Evolutionary conservation across 2,113 vertebrate genomes (phyloP).

Genomic region (Thalassoma bifasciatum): DNA sequence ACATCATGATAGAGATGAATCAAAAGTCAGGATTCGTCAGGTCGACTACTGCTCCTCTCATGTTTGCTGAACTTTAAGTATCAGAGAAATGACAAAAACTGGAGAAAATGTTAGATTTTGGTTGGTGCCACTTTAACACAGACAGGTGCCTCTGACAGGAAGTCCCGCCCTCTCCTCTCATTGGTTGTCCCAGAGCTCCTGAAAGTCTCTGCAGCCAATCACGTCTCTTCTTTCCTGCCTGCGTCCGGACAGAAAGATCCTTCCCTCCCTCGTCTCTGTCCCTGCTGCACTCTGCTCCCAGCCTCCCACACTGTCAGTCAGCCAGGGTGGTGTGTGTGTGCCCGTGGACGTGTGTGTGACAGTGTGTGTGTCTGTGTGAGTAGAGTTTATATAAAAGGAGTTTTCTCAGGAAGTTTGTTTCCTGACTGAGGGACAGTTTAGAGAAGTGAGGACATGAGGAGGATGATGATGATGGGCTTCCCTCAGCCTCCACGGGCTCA

Average conservation of each 20-base stretch:
- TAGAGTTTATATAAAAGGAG: not conserved
- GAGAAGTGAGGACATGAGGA: not conserved
- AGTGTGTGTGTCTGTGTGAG: not conserved
- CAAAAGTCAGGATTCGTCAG: too few species aligned
- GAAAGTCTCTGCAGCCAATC: conserved; percentile 1
- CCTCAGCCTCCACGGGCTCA: conserved; percentile 38
- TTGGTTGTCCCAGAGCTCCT: conserved; percentile 32
- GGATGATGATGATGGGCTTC: conserved; percentile 19
- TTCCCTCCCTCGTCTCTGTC: not conserved
- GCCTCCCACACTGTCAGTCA: conserved; percentile 10
- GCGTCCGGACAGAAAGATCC: not conserved
- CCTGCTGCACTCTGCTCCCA: conserved; percentile 12
- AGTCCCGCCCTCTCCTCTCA: conserved; percentile 15
- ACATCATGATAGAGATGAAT: too few species aligned
- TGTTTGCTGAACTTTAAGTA: too few species aligned
- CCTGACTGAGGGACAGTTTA: not conserved
- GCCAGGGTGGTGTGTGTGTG: not conserved
- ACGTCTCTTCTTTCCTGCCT: not conserved
- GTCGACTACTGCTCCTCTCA: too few species aligned
- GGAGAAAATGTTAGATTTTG: too few species aligned
- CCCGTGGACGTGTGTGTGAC: not conserved
- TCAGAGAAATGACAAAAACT: too few species aligned
- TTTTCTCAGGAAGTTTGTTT: not conserved
- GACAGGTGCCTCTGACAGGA: conserved; percentile 25
- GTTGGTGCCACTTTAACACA: conserved; percentile 24